Base-by-base conservation (phyloP, 2,797 vertebrate genomes). In the Sebastes matsubarae region DNA sequence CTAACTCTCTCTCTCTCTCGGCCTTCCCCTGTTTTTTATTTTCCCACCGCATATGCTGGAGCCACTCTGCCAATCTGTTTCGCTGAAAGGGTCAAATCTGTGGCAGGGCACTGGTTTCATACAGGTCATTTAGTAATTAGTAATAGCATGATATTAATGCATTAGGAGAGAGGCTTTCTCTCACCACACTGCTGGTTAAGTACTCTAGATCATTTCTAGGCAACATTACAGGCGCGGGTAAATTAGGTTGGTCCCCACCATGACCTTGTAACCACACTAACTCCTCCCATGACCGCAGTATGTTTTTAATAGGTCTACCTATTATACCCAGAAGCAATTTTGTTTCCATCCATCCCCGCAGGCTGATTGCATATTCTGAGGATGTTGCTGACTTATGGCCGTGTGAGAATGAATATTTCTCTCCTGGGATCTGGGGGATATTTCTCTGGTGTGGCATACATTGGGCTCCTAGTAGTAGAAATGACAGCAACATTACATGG, bases 401-500 rank as follows among this genome's bases (percentile, higher is more conserved):
- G 29, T 72, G 81, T 73, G 83, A 91, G 87, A 92, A 92, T 88
- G 77, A 92, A 79, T 50, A 93, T 92, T 84, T 90, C 84, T 91
- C 93, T 82, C 87, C 38, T 84, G 93, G 90, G 93, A 93, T 91
- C 64, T 72, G 68, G 80, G 55, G 82, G 77, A 87, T 85, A 91
- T 93, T 93, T 93, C 91, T 91, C 87, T 79, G 69, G 87, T 84
- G 88, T 60, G 74, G 69, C 78, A 80, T 76, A 87, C 73, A 72
- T 36, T 50, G 75, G 74, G 82, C 66, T 88, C 68, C 20, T 27
- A 83, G 79, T 88, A 83, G 78, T 36, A 78, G 87, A 79, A 91
- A 88, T 91, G 90, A 93, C 92, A 94, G 87, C 86, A 89, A 75
- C 86, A 92, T 94, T 88, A 88, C 86, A 92, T 83, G 92, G 82